Evolutionary conservation across 2,888 invertebrate species (phyloP), one percentile per base, ranked within the genome.

Genomic region (Drosophila neutralis): DNA sequence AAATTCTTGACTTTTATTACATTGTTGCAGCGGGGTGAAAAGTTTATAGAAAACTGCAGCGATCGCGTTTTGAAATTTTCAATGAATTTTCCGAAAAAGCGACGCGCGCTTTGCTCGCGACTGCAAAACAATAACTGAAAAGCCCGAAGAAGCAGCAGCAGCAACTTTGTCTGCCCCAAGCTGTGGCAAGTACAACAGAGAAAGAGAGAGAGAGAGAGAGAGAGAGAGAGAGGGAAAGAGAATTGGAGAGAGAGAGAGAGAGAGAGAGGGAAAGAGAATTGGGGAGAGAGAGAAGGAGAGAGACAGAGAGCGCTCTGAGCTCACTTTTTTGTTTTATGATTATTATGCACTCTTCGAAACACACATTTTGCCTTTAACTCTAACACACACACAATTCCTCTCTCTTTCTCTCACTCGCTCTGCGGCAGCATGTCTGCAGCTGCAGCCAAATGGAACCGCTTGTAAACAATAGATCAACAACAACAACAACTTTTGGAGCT

Each of bases 381-480:
- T 38, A 52, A 15, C 61, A 38, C 36, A 36, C 36, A 36, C 48
- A 24, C 18, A 24, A 40, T 53, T 2, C 33, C 38, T 21, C 21
- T 29, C 42, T 53, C 21, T 31, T 27, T 29, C 54, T n/a, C 29
- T 45, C 27, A 31, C 18, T 45, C 24, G 15, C 8, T 49, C 24
- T 52, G 18, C 11, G n/a, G 33, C 8, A n/a, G 36, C 56, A 29
- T 59, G 51, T 63, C 62, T 73, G 79, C 79, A 80, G 73, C 82
- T 81, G 79, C 79, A 80, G 63, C 56, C 78, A 71, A 74, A 81
- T 80, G 79, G 82, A 80, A 80, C 82, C 70, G 74, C 49, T 70
- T 69, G 82, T 74, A 80, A 80, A 80, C 79, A 79, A 78, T 71
- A 66, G 73, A 51, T 35, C 29, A 73, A 53, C 53, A 58, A 24